phyloP scores from a whole-genome alignment of 2,113 vertebrate genomes.

The Cyphomyrus plagiostoma region DNA sequence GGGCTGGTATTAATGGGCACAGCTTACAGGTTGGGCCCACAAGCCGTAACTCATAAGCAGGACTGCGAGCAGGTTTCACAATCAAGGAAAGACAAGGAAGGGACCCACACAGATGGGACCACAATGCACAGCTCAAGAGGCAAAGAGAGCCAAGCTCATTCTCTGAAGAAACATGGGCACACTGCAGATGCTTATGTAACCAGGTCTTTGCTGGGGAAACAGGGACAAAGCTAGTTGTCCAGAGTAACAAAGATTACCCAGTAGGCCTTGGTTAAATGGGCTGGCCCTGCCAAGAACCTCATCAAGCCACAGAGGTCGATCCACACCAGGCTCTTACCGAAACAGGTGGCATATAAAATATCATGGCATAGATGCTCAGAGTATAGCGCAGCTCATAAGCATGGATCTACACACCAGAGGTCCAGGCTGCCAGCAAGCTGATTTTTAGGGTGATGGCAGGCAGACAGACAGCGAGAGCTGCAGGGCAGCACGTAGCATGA shows the following conservation, averaged over 20 bases:
- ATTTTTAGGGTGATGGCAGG: not conserved
- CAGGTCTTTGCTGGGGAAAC: not conserved
- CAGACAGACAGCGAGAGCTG: not conserved
- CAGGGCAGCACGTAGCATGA: not conserved
- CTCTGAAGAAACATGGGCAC: not conserved
- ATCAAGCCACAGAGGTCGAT: not conserved
- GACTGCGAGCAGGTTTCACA: not conserved
- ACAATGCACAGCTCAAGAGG: not conserved
- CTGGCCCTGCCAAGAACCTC: not conserved
- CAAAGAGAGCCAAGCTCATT: not conserved
- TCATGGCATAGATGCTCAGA: not conserved
- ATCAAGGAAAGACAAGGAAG: not conserved
- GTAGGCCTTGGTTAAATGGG: not conserved
- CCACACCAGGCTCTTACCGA: not conserved
- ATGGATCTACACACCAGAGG: not conserved
- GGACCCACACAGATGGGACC: not conserved
- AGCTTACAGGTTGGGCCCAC: not conserved
- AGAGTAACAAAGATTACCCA: not conserved
- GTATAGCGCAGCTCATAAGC: not conserved
- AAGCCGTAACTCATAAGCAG: not conserved
- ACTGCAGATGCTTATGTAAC: not conserved
- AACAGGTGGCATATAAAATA: not conserved
- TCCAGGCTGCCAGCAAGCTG: not conserved
- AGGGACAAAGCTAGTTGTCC: not conserved
- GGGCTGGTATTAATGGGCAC: not conserved